These are phyloP conservation scores for Clarias fuscus DNA, from an alignment of 2,797 vertebrate species.

Conservation along the genomic window DNA sequence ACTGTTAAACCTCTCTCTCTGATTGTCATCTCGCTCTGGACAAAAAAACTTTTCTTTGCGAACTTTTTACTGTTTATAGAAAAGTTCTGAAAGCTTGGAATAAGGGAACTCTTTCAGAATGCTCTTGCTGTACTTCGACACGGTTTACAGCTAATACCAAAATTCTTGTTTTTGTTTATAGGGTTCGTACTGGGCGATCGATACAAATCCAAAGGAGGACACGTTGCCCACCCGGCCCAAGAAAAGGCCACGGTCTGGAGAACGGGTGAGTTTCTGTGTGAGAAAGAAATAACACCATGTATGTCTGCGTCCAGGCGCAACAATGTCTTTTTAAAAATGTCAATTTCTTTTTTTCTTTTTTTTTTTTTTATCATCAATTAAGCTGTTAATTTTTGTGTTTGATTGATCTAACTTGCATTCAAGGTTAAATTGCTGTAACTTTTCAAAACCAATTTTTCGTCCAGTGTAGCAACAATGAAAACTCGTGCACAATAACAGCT, in stretches of 20 bases:
- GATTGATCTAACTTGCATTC: not conserved
- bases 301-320: not conserved
- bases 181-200: conserved; percentile 94
- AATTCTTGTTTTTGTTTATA: conserved; percentile 61
- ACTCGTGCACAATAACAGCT: too few relatives aligned
- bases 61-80: conserved; percentile 11
- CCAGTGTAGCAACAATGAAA: not conserved
- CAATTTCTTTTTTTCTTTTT: too few relatives aligned
- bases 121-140: not conserved
- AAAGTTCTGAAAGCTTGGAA: conserved; percentile 14
- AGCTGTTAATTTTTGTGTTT: not conserved
- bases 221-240: conserved; percentile 87
- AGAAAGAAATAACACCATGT: conserved; percentile 61
- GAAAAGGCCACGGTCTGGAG: conserved; percentile 92
- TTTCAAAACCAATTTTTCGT: not conserved
- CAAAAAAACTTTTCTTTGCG: not conserved
- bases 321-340: not conserved
- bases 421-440: not conserved
- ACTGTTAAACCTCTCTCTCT: not conserved
- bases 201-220: conserved; percentile 93
- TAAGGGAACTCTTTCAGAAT: not conserved
- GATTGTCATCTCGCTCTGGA: not conserved
- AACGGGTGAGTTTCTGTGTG: conserved; percentile 76
- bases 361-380: not conserved
- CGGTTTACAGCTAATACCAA: conserved; percentile 13